Conservation (phyloP, 2,797 vertebrate species). For the Danio tinwini region DNA sequence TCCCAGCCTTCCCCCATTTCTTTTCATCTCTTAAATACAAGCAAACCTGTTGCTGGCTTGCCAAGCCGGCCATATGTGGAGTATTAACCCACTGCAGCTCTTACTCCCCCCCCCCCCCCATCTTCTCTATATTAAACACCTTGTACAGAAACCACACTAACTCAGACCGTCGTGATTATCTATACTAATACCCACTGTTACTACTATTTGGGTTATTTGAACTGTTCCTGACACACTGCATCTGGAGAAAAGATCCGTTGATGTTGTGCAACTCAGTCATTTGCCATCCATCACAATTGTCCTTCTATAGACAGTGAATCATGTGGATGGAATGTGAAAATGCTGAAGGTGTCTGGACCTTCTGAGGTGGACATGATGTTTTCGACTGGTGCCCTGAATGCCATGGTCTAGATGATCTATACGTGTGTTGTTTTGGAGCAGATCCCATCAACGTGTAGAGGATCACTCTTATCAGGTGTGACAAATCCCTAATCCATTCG, state of each 20-base stretch:
- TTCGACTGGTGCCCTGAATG: neutral
- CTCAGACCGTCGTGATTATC: neutral
- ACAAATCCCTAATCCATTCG: slow-evolving; percentile 51
- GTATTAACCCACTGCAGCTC: slow-evolving; percentile 47
- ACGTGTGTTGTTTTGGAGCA: slow-evolving; percentile 20
- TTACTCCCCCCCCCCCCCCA: slow-evolving; percentile 11
- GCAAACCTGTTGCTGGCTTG: slow-evolving; percentile 49
- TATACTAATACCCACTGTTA: neutral
- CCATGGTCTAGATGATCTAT: slow-evolving; percentile 11
- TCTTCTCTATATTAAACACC: slow-evolving; percentile 33
- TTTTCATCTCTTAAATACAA: slow-evolving; percentile 53
- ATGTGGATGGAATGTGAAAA: slow-evolving; percentile 26
- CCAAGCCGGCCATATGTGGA: slow-evolving; percentile 57
- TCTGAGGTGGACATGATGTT: neutral
- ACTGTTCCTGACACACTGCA: neutral
- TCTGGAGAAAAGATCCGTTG: slow-evolving; percentile 2
- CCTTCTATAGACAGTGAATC: slow-evolving; percentile 22
- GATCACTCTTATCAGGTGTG: slow-evolving; percentile 47
- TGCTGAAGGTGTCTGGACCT: slow-evolving; percentile 23
- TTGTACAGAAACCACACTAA: slow-evolving; percentile 12
- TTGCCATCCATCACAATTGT: neutral
- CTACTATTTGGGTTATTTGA: neutral
- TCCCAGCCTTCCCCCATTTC: slow-evolving; percentile 10
- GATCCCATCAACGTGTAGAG: slow-evolving; percentile 1
- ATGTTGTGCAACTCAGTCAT: neutral